Evolutionary conservation across 2,113 vertebrate species (phyloP), one percentile per base, ranked within the genome.

Genomic region (Perca flavescens): DNA sequence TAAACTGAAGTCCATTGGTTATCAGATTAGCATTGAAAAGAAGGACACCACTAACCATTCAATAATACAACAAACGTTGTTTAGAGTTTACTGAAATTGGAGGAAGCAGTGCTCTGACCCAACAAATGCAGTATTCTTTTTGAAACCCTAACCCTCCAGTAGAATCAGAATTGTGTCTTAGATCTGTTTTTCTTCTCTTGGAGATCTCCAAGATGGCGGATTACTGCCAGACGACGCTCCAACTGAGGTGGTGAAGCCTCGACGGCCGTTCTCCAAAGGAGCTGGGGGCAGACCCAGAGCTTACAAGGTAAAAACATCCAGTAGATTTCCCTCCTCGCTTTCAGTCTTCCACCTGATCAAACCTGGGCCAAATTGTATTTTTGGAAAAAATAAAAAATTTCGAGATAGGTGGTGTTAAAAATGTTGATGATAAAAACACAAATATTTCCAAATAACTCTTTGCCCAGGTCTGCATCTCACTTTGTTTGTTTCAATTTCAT

Each of bases 231-330:
- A 88, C 2, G 73, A 83, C 3, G 72, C 58, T 57, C 78, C 78
- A 5, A 17, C 77, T 12, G 94, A 94, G 56, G 47, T 16, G 2
- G 49, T 67, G 77, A 95, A 79, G 68, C 86, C 87, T 43, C 94
- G 94, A 2, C 82, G 93, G 31, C 75, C 54, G 0, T 85, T 91
- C 47, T 68, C 84, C 34, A 93, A 47, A 85, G 88, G 87, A 53
- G 19, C 54, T 1, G 87, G 50, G 31, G 60, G 75, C 61, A 89
- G 90, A 74, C 88, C 89, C 28, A 81, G 86, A 87, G 52, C 68
- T 17, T 72, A 91, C 64, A 95, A 95, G 94, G 95, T 96, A 94
- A 94, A 79, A 36, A 62, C 76, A 60, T 25, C 21, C 15, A 34
- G 15, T 21, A 70, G 17, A 67, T 75, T 80, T 22, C 12, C 31